Evolutionary conservation across 1,140 invertebrate genomes (phyloP).

Genomic region (Halesus radiatus): DNA sequence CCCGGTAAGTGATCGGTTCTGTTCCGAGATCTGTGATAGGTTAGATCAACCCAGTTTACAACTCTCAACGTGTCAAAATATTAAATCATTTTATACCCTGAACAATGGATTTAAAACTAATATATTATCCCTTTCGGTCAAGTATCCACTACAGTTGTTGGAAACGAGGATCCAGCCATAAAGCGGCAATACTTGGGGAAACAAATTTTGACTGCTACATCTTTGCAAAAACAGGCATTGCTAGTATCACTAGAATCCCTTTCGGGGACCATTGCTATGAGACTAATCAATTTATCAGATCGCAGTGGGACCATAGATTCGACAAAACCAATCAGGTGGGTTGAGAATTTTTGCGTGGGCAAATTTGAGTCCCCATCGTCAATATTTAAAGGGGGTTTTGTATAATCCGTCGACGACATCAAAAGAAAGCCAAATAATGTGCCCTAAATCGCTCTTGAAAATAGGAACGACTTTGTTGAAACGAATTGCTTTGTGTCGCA

Average conservation of each 20-base stretch:
- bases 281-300: too few relatives aligned
- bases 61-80: background rate
- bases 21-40: background rate
- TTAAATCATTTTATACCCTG: background rate
- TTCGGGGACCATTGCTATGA: too few relatives aligned
- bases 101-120: too few relatives aligned
- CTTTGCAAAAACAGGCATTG: too few relatives aligned
- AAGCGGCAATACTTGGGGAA: too few relatives aligned
- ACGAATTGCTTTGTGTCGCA: conserved; percentile 6
- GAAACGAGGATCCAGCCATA: background rate
- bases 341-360: too few relatives aligned
- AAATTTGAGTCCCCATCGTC: too few relatives aligned
- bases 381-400: background rate
- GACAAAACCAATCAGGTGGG: too few relatives aligned
- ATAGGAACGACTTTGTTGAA: background rate
- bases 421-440: background rate
- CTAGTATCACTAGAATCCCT: too few relatives aligned
- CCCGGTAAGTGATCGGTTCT: background rate
- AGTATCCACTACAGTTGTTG: background rate
- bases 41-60: background rate
- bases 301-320: too few relatives aligned
- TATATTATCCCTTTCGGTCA: background rate
- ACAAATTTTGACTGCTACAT: too few relatives aligned
- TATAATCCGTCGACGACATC: background rate
- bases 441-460: background rate